Evolutionary conservation across 1,140 invertebrate genomes (phyloP), one percentile per base, ranked within the genome.

Genomic region (Zaprionus tsacasi): DNA sequence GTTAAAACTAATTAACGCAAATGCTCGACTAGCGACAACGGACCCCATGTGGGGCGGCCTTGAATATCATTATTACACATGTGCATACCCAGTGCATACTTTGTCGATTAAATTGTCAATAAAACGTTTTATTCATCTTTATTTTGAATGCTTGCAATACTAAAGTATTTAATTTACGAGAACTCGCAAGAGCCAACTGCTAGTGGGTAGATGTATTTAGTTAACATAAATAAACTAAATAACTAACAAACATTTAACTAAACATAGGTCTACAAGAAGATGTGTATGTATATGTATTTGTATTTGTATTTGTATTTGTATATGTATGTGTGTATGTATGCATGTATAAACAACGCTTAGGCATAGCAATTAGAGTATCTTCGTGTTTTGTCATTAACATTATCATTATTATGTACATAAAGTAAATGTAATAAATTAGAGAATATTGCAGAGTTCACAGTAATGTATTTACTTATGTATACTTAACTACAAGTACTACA

Each of bases 241-340:
- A 88, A 88, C 85, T 88, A 87, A 87, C 85, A 87, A 87, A 87
- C 74, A 89, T 88, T 86, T 89, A 89, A 85, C 85, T 88, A 88
- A 59, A 48, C 69, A 78, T 85, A 52, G 33, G 30, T 17, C 35
- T 52, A 63, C 12, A 50, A 38, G 35, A 55, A 65, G 21, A 55
- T 55, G 21, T 13, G 38, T 64, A 4, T 64, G 10, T 40, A 17
- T 55, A 0, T 64, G 15, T 27, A 7, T 48, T 13, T 70, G 15
- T 70, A 27, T 45, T 6, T 61, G 12, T 13, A 52, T 64, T 6
- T 64, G 12, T 40, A 11, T 55, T 0, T 54, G 15, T 27, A 10
- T 48, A 11, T 70, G 21, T 70, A 30, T 48, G 11, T 61, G 33
- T 70, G 17, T 48, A 7, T 61, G 33, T 57, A 48, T 48, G 48